phyloP scores from a whole-genome alignment of 2,888 invertebrate genomes.

The Sisyra nigra region DNA sequence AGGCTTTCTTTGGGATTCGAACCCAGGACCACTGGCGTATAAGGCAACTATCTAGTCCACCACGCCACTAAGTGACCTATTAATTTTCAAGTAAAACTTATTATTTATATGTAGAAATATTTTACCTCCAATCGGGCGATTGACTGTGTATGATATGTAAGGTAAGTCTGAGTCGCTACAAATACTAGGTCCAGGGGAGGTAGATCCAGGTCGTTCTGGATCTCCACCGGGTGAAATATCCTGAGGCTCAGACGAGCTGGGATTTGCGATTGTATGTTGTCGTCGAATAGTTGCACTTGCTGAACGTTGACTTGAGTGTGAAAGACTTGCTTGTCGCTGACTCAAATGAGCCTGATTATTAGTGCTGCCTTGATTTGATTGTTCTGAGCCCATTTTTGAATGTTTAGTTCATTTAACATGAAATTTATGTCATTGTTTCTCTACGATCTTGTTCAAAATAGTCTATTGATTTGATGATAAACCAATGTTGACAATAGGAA shows the following conservation, averaged over 20 bases:
- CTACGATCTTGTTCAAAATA: no score
- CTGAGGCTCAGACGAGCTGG: constrained; percentile 19
- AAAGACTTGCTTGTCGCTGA: constrained; percentile 19
- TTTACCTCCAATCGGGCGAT: constrained; percentile 75
- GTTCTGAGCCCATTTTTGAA: constrained; percentile 26
- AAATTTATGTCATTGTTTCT: neutral
- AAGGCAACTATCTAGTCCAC: no score
- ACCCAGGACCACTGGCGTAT: no score
- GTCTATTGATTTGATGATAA: no score
- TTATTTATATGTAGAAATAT: no score
- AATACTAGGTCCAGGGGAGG: constrained; percentile 74
- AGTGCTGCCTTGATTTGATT: constrained; percentile 19
- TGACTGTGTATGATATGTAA: constrained; percentile 81
- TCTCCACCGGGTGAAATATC: constrained; percentile 18
- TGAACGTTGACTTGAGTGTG: constrained; percentile 13
- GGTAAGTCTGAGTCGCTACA: constrained; percentile 81
- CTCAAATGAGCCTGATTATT: constrained; percentile 11
- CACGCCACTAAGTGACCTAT: no score
- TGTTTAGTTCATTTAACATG: no score
- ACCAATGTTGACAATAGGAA: no score
- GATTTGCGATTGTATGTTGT: constrained; percentile 28
- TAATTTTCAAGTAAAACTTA: no score
- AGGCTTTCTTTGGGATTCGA: no score
- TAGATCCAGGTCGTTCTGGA: constrained; percentile 46
- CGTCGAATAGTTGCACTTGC: constrained; percentile 18